Evolutionary conservation across 2,113 vertebrate genomes (phyloP).

Genomic region (Pomatorhinus ruficollis): DNA sequence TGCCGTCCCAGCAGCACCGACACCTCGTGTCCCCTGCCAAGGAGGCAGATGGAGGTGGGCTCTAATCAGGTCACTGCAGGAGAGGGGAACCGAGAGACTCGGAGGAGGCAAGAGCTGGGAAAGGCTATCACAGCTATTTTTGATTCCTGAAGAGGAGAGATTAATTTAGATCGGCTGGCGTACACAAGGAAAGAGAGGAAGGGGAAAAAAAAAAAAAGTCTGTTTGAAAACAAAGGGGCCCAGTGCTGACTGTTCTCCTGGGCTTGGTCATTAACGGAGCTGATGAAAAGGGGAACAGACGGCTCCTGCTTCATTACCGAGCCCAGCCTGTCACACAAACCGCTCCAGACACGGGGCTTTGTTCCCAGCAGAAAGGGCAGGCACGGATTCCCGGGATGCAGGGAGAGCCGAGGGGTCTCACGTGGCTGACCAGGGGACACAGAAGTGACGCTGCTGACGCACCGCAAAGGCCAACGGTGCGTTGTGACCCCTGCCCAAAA

Average conservation of each 20-base stretch:
- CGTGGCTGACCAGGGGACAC: neutral
- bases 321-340: neutral
- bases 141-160: neutral
- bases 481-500: rapidly evolving
- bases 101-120: neutral
- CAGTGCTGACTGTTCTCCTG: neutral
- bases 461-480: rapidly evolving
- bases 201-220: neutral
- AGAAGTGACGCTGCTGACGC: neutral
- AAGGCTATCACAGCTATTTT: slow-evolving; percentile 15
- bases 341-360: neutral
- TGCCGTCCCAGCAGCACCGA: neutral
- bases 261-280: neutral
- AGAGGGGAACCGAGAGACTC: neutral
- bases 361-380: neutral
- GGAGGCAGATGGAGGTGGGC: slow-evolving; percentile 16
- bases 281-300: neutral
- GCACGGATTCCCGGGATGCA: neutral
- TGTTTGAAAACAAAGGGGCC: neutral
- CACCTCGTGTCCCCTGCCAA: neutral
- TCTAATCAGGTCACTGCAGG: neutral
- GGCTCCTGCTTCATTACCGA: neutral
- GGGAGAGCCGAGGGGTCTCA: neutral
- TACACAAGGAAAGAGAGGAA: neutral
- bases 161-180: neutral